A percentile compares a stretch with the other conserved stretches of the same genome.
Conservation (phyloP, 2,797 vertebrate species). For the Cyclura pinguis region DNA sequence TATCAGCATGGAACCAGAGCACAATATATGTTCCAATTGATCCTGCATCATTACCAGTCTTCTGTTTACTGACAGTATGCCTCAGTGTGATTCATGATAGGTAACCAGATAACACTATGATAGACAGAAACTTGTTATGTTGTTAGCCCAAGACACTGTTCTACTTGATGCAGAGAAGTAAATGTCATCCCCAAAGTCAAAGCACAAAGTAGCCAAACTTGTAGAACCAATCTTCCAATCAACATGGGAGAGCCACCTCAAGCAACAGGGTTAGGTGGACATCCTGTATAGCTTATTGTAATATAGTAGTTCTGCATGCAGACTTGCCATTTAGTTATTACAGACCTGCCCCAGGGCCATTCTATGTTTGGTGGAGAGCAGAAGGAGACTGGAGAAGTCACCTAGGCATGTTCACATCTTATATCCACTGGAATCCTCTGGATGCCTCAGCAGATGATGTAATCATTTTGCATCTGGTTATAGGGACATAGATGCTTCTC, state of each 20-base stretch:
- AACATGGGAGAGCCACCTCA: background rate
- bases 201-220: background rate
- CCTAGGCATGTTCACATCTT: too few species aligned
- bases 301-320: too few species aligned
- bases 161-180: background rate
- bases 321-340: too few species aligned
- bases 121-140: slow-evolving; percentile 41
- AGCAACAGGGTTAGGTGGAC: background rate
- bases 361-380: too few species aligned
- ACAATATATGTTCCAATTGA: background rate
- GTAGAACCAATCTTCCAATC: background rate
- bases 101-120: slow-evolving; percentile 41
- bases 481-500: too few species aligned
- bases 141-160: slow-evolving; percentile 37
- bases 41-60: background rate
- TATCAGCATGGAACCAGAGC: background rate
- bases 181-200: background rate
- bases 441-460: too few species aligned
- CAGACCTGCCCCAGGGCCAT: too few species aligned
- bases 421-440: too few species aligned
- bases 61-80: background rate
- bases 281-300: too few species aligned
- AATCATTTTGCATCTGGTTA: too few species aligned
- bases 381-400: too few species aligned
- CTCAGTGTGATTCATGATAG: slow-evolving; percentile 8